These are phyloP conservation scores for Cremastinae sp. DNA, from an alignment of 2,888 invertebrate genomes.

Conservation along the genomic window DNA sequence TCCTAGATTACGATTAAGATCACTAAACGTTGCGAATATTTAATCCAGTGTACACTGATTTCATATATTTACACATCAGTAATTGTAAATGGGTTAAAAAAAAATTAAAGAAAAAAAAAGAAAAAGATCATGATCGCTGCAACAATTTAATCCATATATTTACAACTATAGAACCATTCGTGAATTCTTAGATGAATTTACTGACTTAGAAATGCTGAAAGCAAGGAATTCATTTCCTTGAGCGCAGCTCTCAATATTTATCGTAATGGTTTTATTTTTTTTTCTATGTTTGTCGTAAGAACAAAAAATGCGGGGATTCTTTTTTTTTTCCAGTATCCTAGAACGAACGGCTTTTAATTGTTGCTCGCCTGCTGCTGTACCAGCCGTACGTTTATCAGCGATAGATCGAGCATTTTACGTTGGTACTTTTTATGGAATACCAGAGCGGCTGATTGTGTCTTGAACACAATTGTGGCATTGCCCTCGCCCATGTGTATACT, in stretches of 20 bases:
- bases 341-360: conserved; percentile 38
- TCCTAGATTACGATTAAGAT: conserved; percentile 47
- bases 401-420: conserved; percentile 82
- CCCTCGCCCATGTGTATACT: conserved; percentile 78
- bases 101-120: conserved; percentile 10
- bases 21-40: conserved; percentile 48
- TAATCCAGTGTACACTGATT: conserved; percentile 46
- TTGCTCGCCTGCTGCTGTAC: conserved; percentile 70
- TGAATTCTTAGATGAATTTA: conserved; percentile 5
- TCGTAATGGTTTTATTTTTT: background rate
- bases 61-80: conserved; percentile 46
- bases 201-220: conserved; percentile 42
- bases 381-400: conserved; percentile 82
- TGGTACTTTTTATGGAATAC: conserved; percentile 83
- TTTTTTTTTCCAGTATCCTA: background rate
- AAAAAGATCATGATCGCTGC: conserved; percentile 19
- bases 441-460: conserved; percentile 82
- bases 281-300: background rate
- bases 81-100: conserved; percentile 15
- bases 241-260: background rate
- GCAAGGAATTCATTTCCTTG: conserved; percentile 11
- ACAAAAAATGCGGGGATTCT: conserved; percentile 20
- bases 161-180: conserved; percentile 38
- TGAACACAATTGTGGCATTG: conserved; percentile 81
- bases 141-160: conserved; percentile 29